Evolutionary conservation across 2,888 invertebrate genomes (phyloP), one percentile per base, ranked within the genome.

Genomic region (Pasiphila rectangulata): DNA sequence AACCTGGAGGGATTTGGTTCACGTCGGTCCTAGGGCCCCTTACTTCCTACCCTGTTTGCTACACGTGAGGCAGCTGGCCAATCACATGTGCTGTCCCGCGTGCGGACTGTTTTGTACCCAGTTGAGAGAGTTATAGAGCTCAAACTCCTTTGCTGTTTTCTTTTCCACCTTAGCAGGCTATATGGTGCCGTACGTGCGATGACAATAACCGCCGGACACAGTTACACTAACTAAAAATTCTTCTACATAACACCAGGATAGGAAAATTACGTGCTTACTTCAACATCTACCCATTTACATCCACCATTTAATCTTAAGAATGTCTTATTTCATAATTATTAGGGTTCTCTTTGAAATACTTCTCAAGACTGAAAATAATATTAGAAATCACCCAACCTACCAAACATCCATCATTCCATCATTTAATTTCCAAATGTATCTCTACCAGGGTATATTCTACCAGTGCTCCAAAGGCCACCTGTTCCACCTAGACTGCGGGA

Each of bases 61-160:
- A 63, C 98, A 98, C 78, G 90, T 92, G 49, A 92, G 93, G 61
- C 91, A 96, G 48, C 83, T 97, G 49, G 82, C 91, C 7, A 82
- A 91, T 23, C 98, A 98, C 79, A 95, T 96, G 77, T 96, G 96
- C 75, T 98, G 97, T 71, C 95, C 97, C 0, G 93, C 94, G 1
- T 98, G 98, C 80, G 84, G 97, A 3, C 84, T 96, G 39, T 98
- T 96, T 77, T 97, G 97, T 73, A 94, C 96, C 3, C 96, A 96
- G 91, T 95, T 94, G 10, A 3, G 21, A 12, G 9, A 3, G 4
- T 5, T 5, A 17, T 25, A 17, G 7, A 10, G 21, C 1, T 21
- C 16, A 29, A 0, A 20, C 0, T 41, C 10, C 4, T 12, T 4
- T 36, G 13, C 5, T 10, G 15, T 7, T 21, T n/a, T n/a, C n/a